phyloP scores from a whole-genome alignment of 1,140 invertebrate genomes.

The Myzus persicae region DNA sequence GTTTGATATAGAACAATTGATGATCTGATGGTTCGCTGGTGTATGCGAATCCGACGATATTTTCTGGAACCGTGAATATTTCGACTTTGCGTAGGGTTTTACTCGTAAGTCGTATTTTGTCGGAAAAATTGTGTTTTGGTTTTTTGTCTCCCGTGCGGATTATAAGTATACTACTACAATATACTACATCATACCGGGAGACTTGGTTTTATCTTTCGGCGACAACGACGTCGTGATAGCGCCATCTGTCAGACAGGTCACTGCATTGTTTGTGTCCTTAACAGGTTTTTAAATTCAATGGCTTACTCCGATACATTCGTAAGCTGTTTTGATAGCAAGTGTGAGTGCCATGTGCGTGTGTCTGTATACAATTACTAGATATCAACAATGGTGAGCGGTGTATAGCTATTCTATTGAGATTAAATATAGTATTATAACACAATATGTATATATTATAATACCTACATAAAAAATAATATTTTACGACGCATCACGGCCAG shows the following conservation, averaged over 20 bases:
- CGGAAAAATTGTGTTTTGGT: background rate
- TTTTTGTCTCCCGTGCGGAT: background rate
- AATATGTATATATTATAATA: too few relatives aligned
- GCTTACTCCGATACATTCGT: background rate
- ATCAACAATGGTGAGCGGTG: background rate
- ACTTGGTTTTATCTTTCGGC: background rate
- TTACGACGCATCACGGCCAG: background rate
- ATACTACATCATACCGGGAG: too few relatives aligned
- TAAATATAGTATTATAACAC: background rate
- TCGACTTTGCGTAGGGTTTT: background rate
- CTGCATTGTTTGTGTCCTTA: background rate
- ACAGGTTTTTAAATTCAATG: slow-evolving; percentile 8
- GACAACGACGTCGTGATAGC: background rate
- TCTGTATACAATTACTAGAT: background rate
- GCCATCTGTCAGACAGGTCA: background rate
- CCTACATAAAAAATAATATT: too few relatives aligned
- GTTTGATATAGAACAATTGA: background rate
- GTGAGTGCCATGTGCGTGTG: background rate
- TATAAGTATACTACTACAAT: too few relatives aligned
- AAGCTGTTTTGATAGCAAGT: background rate
- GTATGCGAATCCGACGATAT: background rate
- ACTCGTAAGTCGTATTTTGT: background rate
- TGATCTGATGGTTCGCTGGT: background rate
- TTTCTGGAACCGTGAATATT: background rate
- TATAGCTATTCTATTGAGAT: background rate